Conservation (phyloP, 2,113 vertebrate species). For the Rhabdomys dilectus region DNA sequence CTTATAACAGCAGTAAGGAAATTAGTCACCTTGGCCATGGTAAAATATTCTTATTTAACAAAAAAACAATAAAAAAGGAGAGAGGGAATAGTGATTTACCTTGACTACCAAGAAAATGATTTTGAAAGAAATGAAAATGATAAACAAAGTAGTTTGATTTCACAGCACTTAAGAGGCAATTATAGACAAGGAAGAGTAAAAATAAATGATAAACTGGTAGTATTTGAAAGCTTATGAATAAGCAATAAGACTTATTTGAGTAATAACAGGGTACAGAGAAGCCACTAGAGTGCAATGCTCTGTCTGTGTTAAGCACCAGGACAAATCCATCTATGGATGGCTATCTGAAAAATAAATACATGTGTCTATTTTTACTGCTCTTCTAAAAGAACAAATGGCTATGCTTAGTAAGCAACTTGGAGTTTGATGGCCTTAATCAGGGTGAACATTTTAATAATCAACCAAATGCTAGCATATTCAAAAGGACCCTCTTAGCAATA, state of each 20-base stretch:
- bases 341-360: slow-evolving; percentile 41
- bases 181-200: slow-evolving; percentile 60
- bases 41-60: slow-evolving; percentile 45
- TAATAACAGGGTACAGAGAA: slow-evolving; percentile 62
- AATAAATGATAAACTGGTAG: slow-evolving; percentile 55
- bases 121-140: slow-evolving; percentile 52
- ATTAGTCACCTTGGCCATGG: not conserved
- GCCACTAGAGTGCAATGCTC: slow-evolving; percentile 1
- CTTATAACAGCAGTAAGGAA: not conserved
- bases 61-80: not conserved
- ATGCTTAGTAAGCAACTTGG: slow-evolving; percentile 42
- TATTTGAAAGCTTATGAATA: slow-evolving; percentile 75
- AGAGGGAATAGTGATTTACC: not conserved
- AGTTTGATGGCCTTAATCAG: slow-evolving; percentile 49
- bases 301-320: slow-evolving; percentile 60
- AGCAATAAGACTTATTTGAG: slow-evolving; percentile 65
- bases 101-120: slow-evolving; percentile 33
- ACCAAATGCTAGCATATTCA: slow-evolving; percentile 24
- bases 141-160: slow-evolving; percentile 67
- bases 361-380: slow-evolving; percentile 48
- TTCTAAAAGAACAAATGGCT: slow-evolving; percentile 43
- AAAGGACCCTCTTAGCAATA: slow-evolving; percentile 19
- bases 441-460: slow-evolving; percentile 59
- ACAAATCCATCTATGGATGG: slow-evolving; percentile 32
- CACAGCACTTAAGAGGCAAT: slow-evolving; percentile 66